A percentile compares a stretch with the other conserved stretches of the same genome.
These are phyloP conservation scores for Cossypha heuglini DNA, from an alignment of 2,797 vertebrate genomes.

Conservation along the genomic window DNA sequence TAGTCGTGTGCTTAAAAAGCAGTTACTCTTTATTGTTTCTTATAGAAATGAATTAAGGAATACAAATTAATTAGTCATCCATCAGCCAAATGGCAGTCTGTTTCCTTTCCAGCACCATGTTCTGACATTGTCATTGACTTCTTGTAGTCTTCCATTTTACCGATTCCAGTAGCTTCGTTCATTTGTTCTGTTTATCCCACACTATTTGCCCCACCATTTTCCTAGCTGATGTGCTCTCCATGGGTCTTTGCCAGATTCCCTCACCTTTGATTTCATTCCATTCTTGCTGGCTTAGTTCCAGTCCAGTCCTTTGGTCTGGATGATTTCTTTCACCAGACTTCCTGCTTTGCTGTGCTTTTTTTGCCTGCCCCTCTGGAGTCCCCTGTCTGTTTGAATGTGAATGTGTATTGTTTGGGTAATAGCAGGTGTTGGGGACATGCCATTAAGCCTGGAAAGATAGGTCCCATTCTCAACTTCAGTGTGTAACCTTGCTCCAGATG, in stretches of 20 bases:
- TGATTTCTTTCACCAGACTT: slow-evolving; percentile 11
- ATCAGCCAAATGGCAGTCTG: not conserved
- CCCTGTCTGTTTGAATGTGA: not conserved
- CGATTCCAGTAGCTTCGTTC: not conserved
- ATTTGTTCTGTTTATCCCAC: not conserved
- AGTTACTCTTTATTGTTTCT: not conserved
- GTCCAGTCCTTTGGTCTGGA: not conserved
- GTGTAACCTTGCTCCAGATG: accelerated
- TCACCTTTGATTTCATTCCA: not conserved
- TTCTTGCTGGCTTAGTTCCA: slow-evolving; percentile 43
- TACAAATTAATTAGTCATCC: not conserved
- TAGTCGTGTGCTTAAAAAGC: not conserved
- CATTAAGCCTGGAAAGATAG: not conserved
- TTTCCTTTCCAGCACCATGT: not conserved
- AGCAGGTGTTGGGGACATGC: not conserved
- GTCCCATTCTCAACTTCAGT: not conserved
- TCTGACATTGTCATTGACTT: not conserved
- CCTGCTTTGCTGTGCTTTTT: slow-evolving; percentile 14
- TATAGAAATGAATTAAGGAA: not conserved
- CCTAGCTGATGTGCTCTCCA: accelerated
- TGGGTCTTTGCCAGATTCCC: not conserved
- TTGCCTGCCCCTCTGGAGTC: not conserved
- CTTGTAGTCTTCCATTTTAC: not conserved
- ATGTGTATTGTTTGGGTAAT: not conserved
- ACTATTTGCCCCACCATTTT: not conserved